These are phyloP conservation scores for Steinernema hermaphroditum DNA, from an alignment of 2,888 invertebrate genomes.

Conservation along the genomic window DNA sequence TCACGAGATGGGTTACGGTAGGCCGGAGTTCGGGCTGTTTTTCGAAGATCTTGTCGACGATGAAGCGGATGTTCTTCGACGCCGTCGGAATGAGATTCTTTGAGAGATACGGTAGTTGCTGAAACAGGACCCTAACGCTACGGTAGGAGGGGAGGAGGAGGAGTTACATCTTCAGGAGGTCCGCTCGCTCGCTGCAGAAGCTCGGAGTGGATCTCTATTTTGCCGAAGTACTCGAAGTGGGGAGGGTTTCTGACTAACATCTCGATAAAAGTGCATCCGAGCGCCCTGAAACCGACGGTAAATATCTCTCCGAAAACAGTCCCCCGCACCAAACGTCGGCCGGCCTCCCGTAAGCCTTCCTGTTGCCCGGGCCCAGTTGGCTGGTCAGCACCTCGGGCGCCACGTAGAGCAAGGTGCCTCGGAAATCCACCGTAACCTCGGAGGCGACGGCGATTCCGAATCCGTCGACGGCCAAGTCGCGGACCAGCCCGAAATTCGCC, in stretches of 20 bases:
- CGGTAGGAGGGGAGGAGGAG: neutral
- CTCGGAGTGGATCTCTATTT: constrained; percentile 46
- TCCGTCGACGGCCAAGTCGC: constrained; percentile 53
- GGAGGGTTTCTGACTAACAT: constrained; percentile 52
- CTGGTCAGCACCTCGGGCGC: constrained; percentile 54
- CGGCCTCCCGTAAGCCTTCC: constrained; percentile 47
- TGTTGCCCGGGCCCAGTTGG: constrained; percentile 48
- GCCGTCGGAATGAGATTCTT: constrained; percentile 48
- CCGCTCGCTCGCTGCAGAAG: constrained; percentile 44
- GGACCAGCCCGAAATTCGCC: constrained; percentile 53
- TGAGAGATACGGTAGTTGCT: constrained; percentile 49
- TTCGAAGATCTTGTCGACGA: constrained; percentile 49
- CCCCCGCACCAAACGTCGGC: constrained; percentile 50
- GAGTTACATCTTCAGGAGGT: constrained; percentile 37
- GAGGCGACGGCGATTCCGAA: constrained; percentile 53
- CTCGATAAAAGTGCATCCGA: constrained; percentile 55
- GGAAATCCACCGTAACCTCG: constrained; percentile 50
- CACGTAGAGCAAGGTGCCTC: constrained; percentile 51
- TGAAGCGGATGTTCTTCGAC: constrained; percentile 44
- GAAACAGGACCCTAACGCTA: neutral
- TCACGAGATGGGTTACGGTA: constrained; percentile 31
- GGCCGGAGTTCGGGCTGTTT: constrained; percentile 42
- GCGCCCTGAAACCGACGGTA: constrained; percentile 39
- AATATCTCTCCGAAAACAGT: neutral
- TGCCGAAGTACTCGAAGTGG: constrained; percentile 53